Base-by-base conservation (phyloP, 2,888 invertebrate genomes). In the Andrena haemorrhoa region DNA sequence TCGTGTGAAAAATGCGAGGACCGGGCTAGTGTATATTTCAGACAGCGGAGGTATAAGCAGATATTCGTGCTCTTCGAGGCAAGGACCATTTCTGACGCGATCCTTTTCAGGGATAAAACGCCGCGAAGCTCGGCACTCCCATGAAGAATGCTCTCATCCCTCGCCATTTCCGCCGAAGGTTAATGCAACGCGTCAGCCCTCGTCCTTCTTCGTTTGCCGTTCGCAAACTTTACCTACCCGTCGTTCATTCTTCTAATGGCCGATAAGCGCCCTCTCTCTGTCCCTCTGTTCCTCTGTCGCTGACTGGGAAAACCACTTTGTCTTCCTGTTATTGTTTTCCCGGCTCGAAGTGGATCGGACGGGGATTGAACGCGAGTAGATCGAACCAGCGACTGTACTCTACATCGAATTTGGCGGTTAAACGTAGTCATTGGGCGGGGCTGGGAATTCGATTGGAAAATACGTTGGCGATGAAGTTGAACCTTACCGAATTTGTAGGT, bases 211-310 rank as follows among this genome's bases (percentile, higher is more conserved):
- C 47, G 71, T 71, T 71, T 56, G 53, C 23, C 2, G n/a, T 69
- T 26, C 47, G 33, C 49, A 63, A 75, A 75, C 61, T 70, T 63
- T 63, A 31, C 26, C 29, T 26, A 7, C 31, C 47, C 35, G 47
- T 71, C 53, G 64, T 64, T 65, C 64, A 33, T 70, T 70, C 49
- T 33, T 63, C 71, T 64, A 70, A 71, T 47, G 64, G 64, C 31
- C 53, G 26, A 16, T 4, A 10, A 47, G 49, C 33, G 16, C 8
- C 49, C 41, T 56, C 35, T 35, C 33, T 20, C 53, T 10, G 5
- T 23, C 12, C 49, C 41, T 56, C 53, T 10, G 5, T 23, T 8
- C 49, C 41, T 56, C 35, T 35, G 49, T 20, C 53, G 12, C 16
- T 29, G 2, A 23, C 56, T 56, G 16, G 41, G 7, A 58, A 74